phyloP scores from a whole-genome alignment of 2,888 invertebrate genomes.

The Marronus borbonicus region DNA sequence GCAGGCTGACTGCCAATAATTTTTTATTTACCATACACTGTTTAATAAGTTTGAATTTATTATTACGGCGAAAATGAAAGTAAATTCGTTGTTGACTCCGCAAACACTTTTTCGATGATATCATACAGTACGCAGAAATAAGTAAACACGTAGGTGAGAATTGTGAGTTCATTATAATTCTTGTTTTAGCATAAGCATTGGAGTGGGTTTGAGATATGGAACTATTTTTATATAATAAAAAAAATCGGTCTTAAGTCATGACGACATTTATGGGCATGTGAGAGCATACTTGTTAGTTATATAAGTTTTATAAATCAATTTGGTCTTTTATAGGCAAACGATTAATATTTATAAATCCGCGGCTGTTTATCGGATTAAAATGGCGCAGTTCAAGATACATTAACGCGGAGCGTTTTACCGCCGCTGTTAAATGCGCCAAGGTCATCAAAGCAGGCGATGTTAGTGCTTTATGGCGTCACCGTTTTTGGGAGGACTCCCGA shows the following conservation, averaged over 20 bases:
- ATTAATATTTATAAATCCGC: slow-evolving; percentile 43
- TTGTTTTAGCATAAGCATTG: slow-evolving; percentile 11
- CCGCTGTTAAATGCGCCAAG: slow-evolving; percentile 16
- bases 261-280: slow-evolving; percentile 24
- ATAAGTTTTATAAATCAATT: slow-evolving; percentile 32
- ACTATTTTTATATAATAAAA: slow-evolving; percentile 31
- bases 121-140: slow-evolving; percentile 7
- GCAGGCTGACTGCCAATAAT: too few relatives aligned
- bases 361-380: slow-evolving; percentile 12
- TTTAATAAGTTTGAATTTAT: neutral
- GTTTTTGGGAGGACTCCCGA: slow-evolving; percentile 17
- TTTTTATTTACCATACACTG: neutral
- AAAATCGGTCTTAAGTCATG: slow-evolving; percentile 19
- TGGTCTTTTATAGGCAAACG: slow-evolving; percentile 19
- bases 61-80: neutral
- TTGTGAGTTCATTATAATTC: slow-evolving; percentile 36
- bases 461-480: slow-evolving; percentile 3
- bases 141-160: slow-evolving; percentile 38
- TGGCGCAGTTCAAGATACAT: slow-evolving; percentile 16
- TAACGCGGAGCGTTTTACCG: slow-evolving; percentile 5
- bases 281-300: slow-evolving; percentile 8
- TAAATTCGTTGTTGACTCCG: slow-evolving; percentile 2
- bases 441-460: slow-evolving; percentile 25
- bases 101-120: slow-evolving; percentile 34
- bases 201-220: slow-evolving; percentile 28